Base-by-base conservation (phyloP, 2,888 invertebrate species). In the Stenolophus ochropezus region DNA sequence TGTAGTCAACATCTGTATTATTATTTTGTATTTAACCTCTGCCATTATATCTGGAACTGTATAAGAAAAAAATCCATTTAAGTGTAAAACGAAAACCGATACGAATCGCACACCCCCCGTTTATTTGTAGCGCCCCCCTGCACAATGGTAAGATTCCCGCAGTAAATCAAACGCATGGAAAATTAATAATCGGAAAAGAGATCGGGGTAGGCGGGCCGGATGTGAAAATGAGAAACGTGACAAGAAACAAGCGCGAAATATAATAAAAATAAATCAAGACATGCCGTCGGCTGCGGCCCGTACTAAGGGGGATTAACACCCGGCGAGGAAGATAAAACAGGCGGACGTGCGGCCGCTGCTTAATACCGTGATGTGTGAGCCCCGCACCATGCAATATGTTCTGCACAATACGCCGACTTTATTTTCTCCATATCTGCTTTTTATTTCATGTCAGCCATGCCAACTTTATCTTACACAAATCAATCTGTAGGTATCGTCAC, bases 111-210 rank as follows among this genome's bases (percentile, higher is more conserved):
- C n/a, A n/a, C n/a, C n/a, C n/a, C n/a, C n/a, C n/a, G n/a, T n/a
- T n/a, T n/a, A n/a, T n/a, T n/a, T n/a, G n/a, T n/a, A n/a, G 4
- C 11, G n/a, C 8, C 21, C 23, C 42, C 76, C 33, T 47, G 27
- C 65, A 69, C 65, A 69, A 27, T 69, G 79, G 8, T 79, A 18
- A 79, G 82, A 83, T 82, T 83, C 80, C 25, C 65, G 71, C 74
- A 82, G 84, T 85, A 85, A 85, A 85, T 85, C 85, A 85, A 84
- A 83, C 82, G 83, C 84, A 84, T 84, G 84, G 85, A 84, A 85
- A 86, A 86, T 85, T 86, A 86, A 86, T 86, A 86, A 86, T 85
- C 85, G 84, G 80, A 83, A 85, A 85, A 85, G 84, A 86, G 85
- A 85, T 85, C 85, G 84, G 80, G 80, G 84, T 84, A 84, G 83